Evolutionary conservation across 2,888 invertebrate species (phyloP).

Genomic region (Dicyrtoma fusca): DNA sequence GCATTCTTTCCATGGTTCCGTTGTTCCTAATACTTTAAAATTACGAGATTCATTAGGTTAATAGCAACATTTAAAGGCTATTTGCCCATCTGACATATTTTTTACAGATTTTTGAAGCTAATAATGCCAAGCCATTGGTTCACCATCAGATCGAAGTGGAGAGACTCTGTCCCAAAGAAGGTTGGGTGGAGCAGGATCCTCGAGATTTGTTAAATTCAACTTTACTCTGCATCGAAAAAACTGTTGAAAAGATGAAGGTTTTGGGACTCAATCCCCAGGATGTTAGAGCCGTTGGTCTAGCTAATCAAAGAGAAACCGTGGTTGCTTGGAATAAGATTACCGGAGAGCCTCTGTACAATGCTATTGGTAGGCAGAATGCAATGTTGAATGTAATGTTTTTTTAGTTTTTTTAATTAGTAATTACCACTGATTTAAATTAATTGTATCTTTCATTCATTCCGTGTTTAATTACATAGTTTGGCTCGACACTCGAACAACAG

Average conservation of each 20-base stretch:
- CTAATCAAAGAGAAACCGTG: slow-evolving; percentile 97
- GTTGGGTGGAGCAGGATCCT: slow-evolving; percentile 94
- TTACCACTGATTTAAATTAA: background rate
- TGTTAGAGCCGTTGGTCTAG: slow-evolving; percentile 64
- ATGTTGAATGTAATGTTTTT: too few species aligned
- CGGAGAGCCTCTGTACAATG: slow-evolving; percentile 90
- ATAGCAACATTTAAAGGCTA: too few species aligned
- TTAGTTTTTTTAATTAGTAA: too few species aligned
- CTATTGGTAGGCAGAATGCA: slow-evolving; percentile 70
- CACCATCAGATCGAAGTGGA: slow-evolving; percentile 83
- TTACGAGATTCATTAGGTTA: too few species aligned
- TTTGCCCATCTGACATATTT: too few species aligned
- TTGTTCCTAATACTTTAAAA: too few species aligned
- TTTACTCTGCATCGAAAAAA: slow-evolving; percentile 76
- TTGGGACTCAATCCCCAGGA: slow-evolving; percentile 74
- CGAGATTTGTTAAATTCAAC: slow-evolving; percentile 66
- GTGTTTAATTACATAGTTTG: slow-evolving; percentile 68
- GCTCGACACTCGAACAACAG: slow-evolving; percentile 92
- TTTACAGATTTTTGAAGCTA: slow-evolving; percentile 80
- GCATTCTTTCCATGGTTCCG: too few species aligned
- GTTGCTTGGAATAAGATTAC: slow-evolving; percentile 92
- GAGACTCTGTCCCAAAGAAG: slow-evolving; percentile 82
- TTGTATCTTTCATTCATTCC: background rate
- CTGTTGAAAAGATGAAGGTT: slow-evolving; percentile 70
- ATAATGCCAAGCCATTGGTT: slow-evolving; percentile 81